These are phyloP conservation scores for Hypercompe scribonia DNA, from an alignment of 2,888 invertebrate species.

Conservation along the genomic window DNA sequence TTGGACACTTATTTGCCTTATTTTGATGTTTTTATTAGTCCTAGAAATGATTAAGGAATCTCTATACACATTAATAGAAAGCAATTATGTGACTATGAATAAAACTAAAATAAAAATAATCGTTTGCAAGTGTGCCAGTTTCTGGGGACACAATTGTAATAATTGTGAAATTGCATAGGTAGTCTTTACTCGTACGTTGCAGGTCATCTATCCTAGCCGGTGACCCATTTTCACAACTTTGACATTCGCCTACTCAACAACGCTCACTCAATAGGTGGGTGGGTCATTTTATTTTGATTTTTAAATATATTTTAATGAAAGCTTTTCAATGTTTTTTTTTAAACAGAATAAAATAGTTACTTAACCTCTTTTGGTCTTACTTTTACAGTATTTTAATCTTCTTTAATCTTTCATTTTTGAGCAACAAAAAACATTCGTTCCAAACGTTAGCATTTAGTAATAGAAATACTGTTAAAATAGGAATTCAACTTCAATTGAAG, in stretches of 20 bases:
- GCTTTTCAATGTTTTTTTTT: background rate
- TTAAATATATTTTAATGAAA: constrained; percentile 66
- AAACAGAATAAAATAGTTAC: background rate
- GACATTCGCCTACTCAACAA: constrained; percentile 72
- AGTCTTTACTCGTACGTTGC: constrained; percentile 63
- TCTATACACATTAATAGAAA: constrained; percentile 11
- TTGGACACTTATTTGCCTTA: background rate
- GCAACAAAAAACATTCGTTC: constrained; percentile 23
- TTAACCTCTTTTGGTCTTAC: background rate
- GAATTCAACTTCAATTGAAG: background rate
- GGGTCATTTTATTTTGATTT: constrained; percentile 66
- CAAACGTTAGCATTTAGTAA: constrained; percentile 29
- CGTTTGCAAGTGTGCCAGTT: constrained; percentile 30
- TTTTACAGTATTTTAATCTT: constrained; percentile 12
- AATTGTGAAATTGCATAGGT: constrained; percentile 70
- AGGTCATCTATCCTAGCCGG: constrained; percentile 64
- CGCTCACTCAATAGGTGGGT: constrained; percentile 73
- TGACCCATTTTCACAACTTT: constrained; percentile 82
- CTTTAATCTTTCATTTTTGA: constrained; percentile 19
- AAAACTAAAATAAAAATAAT: constrained; percentile 44
- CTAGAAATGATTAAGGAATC: background rate
- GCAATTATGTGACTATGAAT: constrained; percentile 32
- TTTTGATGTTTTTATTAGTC: background rate
- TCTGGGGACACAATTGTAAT: constrained; percentile 34
- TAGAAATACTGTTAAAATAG: background rate